These are phyloP conservation scores for Drosophila pruinosa DNA, from an alignment of 1,140 invertebrate species.

Conservation along the genomic window DNA sequence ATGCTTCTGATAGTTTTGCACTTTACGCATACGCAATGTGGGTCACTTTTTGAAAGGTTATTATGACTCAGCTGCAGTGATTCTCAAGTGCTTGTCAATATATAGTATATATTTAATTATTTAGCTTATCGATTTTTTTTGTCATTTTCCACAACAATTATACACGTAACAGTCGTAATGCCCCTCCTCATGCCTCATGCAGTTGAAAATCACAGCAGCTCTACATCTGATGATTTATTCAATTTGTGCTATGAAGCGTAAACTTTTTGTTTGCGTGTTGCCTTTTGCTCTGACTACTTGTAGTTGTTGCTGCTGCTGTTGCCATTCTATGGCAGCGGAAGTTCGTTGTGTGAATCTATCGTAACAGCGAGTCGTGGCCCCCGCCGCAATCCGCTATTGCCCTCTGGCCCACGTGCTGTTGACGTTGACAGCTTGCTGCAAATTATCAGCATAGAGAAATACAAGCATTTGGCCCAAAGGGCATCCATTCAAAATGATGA, in stretches of 20 bases:
- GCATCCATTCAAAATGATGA: no score
- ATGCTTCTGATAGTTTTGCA: background rate
- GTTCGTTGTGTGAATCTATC: constrained; percentile 65
- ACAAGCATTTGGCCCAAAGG: background rate
- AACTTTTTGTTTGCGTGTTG: constrained; percentile 69
- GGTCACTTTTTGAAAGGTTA: background rate
- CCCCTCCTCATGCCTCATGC: background rate
- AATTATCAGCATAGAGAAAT: constrained; percentile 9
- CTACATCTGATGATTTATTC: constrained; percentile 74
- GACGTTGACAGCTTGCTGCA: constrained; percentile 34
- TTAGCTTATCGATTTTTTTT: constrained; percentile 39
- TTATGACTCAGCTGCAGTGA: background rate
- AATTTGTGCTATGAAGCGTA: constrained; percentile 78
- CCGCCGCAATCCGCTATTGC: background rate
- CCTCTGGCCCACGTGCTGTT: constrained; percentile 5
- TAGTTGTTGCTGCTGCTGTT: constrained; percentile 15
- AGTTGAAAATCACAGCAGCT: constrained; percentile 27
- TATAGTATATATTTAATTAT: background rate
- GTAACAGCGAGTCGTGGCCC: constrained; percentile 25
- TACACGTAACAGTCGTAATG: constrained; percentile 34
- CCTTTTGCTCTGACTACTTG: constrained; percentile 12
- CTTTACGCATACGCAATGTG: constrained; percentile 4
- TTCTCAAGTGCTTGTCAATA: constrained; percentile 1
- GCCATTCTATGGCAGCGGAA: constrained; percentile 47
- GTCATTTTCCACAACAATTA: constrained; percentile 66